Base-by-base conservation (phyloP, 2,797 vertebrate genomes). In the Falco columbarius region DNA sequence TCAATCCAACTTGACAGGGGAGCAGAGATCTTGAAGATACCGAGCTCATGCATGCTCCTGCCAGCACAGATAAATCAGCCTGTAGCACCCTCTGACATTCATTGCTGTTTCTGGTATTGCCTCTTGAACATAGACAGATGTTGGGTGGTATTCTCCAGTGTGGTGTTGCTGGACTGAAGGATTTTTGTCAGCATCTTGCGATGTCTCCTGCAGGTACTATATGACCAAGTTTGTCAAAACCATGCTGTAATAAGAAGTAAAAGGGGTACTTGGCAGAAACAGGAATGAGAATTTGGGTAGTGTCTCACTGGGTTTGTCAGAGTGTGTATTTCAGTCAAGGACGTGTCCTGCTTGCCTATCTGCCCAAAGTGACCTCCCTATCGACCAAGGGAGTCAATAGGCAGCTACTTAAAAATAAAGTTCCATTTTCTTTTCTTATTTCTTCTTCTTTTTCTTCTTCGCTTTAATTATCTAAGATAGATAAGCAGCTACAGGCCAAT, bases 401-500 rank as follows among this genome's bases (percentile, higher is more conserved):
- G 59, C 87, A 63, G 68, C 95, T 92, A 95, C 86, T 97, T 95
- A 96, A 96, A 92, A 95, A 90, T 90, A 94, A 96, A 96, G 85
- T 96, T 97, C 90, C 9, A 2, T 89, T 94, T 96, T 91, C 86
- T 94, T 88, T 75, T 67, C 85, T 95, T 92, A 90, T 96, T 97
- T 90, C 67, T 91, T 70, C 81, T 80, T 59, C 63, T 80, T 59
- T 59, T 76, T 82, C 72, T 95, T 95, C 86, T 95, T 95, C 61
- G 24, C 80, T 97, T 97, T 97, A 98, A 98, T 98, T 98, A 97
- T 95, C 95, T 90, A 55, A 93, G 93, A 91, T 96, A 97, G 98
- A 97, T 97, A 97, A 98, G 94, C 93, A 95, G 90, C 95, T 97
- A 87, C 18, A 65, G 94, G 87, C 89, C 98, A 98, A 98, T 98